Conservation (phyloP, 92 coral and sea anemone species). For the Diadumene lineata region DNA sequence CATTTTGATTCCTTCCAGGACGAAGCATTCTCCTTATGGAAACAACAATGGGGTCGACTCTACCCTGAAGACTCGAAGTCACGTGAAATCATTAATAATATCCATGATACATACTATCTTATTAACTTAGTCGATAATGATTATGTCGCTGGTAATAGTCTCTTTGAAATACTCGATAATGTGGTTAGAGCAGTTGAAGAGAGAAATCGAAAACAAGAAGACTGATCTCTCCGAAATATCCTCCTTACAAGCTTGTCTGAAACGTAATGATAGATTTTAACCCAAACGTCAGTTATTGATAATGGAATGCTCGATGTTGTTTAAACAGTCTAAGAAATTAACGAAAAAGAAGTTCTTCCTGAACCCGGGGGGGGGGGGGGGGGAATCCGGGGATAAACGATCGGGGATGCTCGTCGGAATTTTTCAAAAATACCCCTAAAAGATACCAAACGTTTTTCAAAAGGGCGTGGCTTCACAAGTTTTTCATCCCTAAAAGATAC, state of each 20-base stretch:
- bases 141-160: constrained; percentile 67
- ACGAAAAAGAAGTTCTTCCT: too few relatives aligned
- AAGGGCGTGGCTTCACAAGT: too few relatives aligned
- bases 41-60: constrained; percentile 81
- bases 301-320: too few relatives aligned
- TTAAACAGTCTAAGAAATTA: too few relatives aligned
- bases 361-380: too few relatives aligned
- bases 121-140: constrained; percentile 83
- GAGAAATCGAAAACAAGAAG: background rate
- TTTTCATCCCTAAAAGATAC: too few relatives aligned
- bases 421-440: too few relatives aligned
- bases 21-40: constrained; percentile 83
- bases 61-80: constrained; percentile 75
- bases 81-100: constrained; percentile 55
- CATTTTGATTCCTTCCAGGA: constrained; percentile 54
- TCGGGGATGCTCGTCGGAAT: too few relatives aligned
- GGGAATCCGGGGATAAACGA: too few relatives aligned
- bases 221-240: background rate
- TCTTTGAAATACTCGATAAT: constrained; percentile 64
- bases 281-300: too few relatives aligned
- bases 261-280: too few relatives aligned
- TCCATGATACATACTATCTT: constrained; percentile 68
- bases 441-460: too few relatives aligned
- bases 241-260: background rate
- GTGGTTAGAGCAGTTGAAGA: constrained; percentile 35